A percentile compares a stretch with the other conserved stretches of the same genome.
Evolutionary conservation across 2,797 vertebrate genomes (phyloP).

Genomic region (Tapirus indicus): DNA sequence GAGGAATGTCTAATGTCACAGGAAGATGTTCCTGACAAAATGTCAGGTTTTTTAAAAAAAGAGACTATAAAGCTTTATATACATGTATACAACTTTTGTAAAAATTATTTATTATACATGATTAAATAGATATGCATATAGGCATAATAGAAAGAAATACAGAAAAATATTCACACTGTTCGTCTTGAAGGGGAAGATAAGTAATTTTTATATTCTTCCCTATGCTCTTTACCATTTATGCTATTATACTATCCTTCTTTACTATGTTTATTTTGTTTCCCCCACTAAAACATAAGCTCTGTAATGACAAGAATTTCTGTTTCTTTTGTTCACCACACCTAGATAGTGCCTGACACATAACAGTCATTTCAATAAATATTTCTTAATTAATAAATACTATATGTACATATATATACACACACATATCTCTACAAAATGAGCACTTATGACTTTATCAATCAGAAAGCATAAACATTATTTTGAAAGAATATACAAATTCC

Average conservation of each 20-base stretch:
- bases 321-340: neutral
- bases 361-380: neutral
- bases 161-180: neutral
- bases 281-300: neutral
- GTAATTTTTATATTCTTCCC: neutral
- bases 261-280: neutral
- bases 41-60: neutral
- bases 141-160: neutral
- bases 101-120: neutral
- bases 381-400: neutral
- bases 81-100: neutral
- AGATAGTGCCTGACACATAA: neutral
- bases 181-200: neutral
- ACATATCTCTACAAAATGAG: neutral
- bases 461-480: neutral
- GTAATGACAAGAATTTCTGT: neutral
- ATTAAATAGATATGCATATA: neutral
- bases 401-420: too few species aligned
- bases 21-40: neutral
- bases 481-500: slow-evolving; percentile 4
- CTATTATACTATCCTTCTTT: neutral
- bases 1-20: neutral
- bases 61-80: neutral
- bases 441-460: neutral
- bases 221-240: neutral